Evolutionary conservation across 2,888 invertebrate genomes (phyloP).

Genomic region (Tolmerus cingulatus): DNA sequence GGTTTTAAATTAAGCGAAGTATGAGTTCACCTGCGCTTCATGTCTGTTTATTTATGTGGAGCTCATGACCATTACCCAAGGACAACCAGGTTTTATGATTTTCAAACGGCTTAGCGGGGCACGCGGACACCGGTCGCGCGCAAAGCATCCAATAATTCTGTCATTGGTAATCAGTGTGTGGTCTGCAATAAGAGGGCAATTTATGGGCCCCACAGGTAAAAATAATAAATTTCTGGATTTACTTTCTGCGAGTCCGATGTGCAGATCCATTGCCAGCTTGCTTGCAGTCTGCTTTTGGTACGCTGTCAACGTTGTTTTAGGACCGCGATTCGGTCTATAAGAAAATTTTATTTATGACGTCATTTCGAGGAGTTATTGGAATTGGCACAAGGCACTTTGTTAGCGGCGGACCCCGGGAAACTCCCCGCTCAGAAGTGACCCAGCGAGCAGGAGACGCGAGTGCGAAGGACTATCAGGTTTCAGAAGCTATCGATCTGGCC

Average conservation of each 20-base stretch:
- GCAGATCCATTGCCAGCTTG: background rate
- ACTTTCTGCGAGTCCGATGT: background rate
- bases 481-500: background rate
- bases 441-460: background rate
- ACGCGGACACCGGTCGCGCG: background rate
- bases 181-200: slow-evolving; percentile 36
- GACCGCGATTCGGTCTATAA: background rate
- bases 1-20: background rate
- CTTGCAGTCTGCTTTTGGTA: background rate
- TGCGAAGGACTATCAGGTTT: background rate
- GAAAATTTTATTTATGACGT: slow-evolving; percentile 21
- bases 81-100: background rate
- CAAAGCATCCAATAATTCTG: slow-evolving; percentile 29
- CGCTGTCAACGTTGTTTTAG: background rate
- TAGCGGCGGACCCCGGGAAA: background rate
- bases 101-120: background rate
- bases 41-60: background rate
- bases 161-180: slow-evolving; percentile 42
- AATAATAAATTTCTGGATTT: slow-evolving; percentile 41
- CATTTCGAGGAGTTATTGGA: background rate
- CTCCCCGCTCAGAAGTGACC: background rate
- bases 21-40: background rate
- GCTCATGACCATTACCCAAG: slow-evolving; percentile 4
- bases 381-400: background rate
- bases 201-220: slow-evolving; percentile 38